Evolutionary conservation across 2,888 invertebrate genomes (phyloP).

Genomic region (Xanthia icteritia): DNA sequence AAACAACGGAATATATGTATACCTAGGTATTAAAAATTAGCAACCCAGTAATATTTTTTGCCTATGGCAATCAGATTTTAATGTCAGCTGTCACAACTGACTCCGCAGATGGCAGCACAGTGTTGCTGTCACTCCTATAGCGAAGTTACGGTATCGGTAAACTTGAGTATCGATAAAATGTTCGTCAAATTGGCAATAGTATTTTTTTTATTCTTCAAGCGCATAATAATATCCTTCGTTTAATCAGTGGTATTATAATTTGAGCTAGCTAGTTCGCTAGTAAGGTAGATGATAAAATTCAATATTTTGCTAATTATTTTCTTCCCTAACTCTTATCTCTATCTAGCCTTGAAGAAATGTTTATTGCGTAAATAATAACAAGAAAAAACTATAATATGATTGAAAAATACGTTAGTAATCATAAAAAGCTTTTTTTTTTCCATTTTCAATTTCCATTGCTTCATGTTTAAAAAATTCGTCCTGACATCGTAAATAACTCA

Average conservation of each 20-base stretch:
- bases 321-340: not conserved
- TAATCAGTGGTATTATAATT: too few relatives aligned
- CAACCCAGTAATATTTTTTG: conserved; percentile 2
- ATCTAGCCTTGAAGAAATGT: not conserved
- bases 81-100: conserved; percentile 44
- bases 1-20: not conserved
- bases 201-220: not conserved
- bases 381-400: not conserved
- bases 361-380: not conserved
- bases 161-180: conserved; percentile 24
- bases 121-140: conserved; percentile 34
- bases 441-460: too few relatives aligned
- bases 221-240: not conserved
- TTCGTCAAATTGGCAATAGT: too few relatives aligned
- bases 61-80: conserved; percentile 17
- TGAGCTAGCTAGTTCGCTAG: not conserved
- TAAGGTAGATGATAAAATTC: not conserved
- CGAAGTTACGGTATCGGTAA: conserved; percentile 21
- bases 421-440: not conserved
- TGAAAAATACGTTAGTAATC: not conserved
- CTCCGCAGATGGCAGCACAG: conserved; percentile 48
- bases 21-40: too few relatives aligned
- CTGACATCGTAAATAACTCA: not conserved
- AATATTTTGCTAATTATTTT: not conserved
- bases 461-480: not conserved